Evolutionary conservation across 2,888 invertebrate species (phyloP), one percentile per base, ranked within the genome.

Genomic region (Tiliacea citrago): DNA sequence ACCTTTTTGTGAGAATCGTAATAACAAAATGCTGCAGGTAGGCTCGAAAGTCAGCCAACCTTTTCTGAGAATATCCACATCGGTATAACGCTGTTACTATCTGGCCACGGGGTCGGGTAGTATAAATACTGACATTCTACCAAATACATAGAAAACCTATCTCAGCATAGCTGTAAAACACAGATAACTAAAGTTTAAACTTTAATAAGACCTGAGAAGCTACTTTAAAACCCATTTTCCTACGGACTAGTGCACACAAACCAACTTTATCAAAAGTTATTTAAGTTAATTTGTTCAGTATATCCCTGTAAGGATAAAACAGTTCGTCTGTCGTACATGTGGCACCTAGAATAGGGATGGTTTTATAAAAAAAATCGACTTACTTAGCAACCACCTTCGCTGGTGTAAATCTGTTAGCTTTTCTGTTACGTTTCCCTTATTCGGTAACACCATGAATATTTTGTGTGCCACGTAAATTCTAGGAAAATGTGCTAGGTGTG

Each of bases 221-320:
- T n/a, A 68, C 18, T 39, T 62, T 6, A 29, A 66, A 57, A 21
- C 9, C 47, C 10, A 49, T 68, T 29, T 79, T 29, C 29, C 12
- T 29, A 57, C 47, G 10, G 7, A 13, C 7, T 18, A 51, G 18
- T 55, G 13, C 9, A 68, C 18, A 73, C 29, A 49, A 49, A 57
- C n/a, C 12, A n/a, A 60, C 35, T 61, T 49, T 47, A 67, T 68
- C 42, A 6, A 10, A 63, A 77, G 49, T 73, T 63, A 68, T 61
- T 68, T 81, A 47, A 69, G 42, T 71, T 35, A 45, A 74, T 68
- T 80, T 73, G 47, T 73, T 66, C 49, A 61, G 70, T 49, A 9
- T 45, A 5, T 70, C 55, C 18, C 4, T 63, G 67, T 47, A 24
- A 60, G 18, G 29, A 35, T 51, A 65, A 47, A 73, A 67, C 16